Evolutionary conservation across 1,140 invertebrate species (phyloP).

Genomic region (Caenorhabditis remanei): DNA sequence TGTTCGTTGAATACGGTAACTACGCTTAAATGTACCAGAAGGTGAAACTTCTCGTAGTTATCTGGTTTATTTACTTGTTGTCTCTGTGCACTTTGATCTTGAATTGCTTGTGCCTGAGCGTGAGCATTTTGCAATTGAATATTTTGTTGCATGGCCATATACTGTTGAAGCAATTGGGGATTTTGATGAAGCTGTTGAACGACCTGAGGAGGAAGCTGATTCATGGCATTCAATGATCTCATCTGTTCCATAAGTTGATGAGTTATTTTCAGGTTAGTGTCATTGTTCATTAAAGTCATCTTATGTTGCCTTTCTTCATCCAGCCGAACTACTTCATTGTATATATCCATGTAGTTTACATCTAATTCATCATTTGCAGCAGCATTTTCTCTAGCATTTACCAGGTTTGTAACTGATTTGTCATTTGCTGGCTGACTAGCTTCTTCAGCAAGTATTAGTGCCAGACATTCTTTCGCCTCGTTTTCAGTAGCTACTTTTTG

Average conservation of each 20-base stretch:
- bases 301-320: neutral
- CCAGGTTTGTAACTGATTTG: neutral
- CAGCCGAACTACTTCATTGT: neutral
- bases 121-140: too few species aligned
- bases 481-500: neutral
- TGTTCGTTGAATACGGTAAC: too few species aligned
- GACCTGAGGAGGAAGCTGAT: neutral
- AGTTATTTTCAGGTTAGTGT: too few species aligned
- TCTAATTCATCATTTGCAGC: neutral
- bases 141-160: too few species aligned
- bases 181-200: neutral
- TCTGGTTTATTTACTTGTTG: constrained; percentile 1
- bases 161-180: neutral
- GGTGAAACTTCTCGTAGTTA: constrained; percentile 11
- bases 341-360: neutral
- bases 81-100: neutral
- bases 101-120: neutral
- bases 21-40: neutral
- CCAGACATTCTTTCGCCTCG: constrained; percentile 7
- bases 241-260: too few species aligned
- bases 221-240: too few species aligned
- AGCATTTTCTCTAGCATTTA: neutral
- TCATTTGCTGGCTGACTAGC: neutral
- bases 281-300: too few species aligned
- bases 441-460: neutral